Evolutionary conservation across 2,888 invertebrate species (phyloP).

Genomic region (Tenodera sinensis): DNA sequence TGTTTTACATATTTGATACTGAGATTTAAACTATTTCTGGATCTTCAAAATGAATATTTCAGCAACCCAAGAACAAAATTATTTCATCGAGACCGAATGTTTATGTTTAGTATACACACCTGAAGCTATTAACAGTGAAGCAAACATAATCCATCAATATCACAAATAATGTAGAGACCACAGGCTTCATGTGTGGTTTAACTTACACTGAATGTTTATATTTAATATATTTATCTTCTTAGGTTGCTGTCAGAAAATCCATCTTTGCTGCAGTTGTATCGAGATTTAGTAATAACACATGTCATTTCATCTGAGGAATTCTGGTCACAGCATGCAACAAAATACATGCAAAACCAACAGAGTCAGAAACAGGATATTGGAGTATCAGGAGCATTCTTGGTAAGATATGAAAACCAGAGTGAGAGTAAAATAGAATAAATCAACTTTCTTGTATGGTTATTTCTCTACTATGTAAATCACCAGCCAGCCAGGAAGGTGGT

Average conservation of each 20-base stretch:
- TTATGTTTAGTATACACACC: neutral
- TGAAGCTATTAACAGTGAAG: too few species aligned
- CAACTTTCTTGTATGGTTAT: too few species aligned
- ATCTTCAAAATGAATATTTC: neutral
- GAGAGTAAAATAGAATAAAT: too few species aligned
- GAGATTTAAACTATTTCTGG: neutral
- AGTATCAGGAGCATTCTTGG: conserved; percentile 62
- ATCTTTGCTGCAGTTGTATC: conserved; percentile 86
- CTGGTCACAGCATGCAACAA: conserved; percentile 85
- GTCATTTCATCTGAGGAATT: conserved; percentile 97
- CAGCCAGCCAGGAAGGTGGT: too few species aligned
- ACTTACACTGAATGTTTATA: neutral
- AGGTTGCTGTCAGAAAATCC: conserved; percentile 88
- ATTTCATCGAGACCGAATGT: neutral
- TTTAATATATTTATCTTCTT: conserved; percentile 30
- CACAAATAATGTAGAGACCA: too few species aligned
- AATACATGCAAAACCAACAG: conserved; percentile 67
- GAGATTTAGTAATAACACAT: conserved; percentile 94
- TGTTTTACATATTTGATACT: too few species aligned
- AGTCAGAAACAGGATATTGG: conserved; percentile 82
- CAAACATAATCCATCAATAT: too few species aligned
- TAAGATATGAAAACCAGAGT: conserved; percentile 37
- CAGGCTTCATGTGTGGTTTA: too few species aligned
- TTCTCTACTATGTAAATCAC: too few species aligned
- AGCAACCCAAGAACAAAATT: neutral